phyloP scores from a whole-genome alignment of 2,797 vertebrate species.

The Triplophysa yarkandensis region DNA sequence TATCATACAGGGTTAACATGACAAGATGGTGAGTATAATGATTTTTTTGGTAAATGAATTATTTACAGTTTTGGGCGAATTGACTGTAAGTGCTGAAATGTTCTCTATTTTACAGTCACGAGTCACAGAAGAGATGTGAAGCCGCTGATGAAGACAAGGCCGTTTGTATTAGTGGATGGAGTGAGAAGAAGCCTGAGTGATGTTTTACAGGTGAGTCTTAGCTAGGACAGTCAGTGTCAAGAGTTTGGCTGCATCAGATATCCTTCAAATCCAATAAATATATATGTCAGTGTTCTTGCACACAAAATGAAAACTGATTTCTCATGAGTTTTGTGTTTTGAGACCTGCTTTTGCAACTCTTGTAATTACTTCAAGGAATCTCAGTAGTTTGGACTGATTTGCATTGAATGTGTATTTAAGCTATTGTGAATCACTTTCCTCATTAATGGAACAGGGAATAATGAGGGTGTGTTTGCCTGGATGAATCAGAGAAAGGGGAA shows the following conservation, averaged over 20 bases:
- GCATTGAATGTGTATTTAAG: neutral
- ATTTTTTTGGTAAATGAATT: too few relatives aligned
- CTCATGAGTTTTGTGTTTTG: neutral
- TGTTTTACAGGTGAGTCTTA: conserved; percentile 68
- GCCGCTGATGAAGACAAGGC: conserved; percentile 65
- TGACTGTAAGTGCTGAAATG: conserved; percentile 19
- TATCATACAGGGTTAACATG: too few relatives aligned
- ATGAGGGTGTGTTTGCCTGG: conserved; percentile 12
- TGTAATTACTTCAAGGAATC: neutral
- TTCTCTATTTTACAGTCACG: conserved; percentile 58
- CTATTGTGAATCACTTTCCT: neutral
- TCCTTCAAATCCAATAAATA: neutral
- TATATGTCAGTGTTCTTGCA: neutral
- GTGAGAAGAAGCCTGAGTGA: conserved; percentile 65
- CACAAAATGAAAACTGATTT: neutral
- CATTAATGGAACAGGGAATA: neutral
- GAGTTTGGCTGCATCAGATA: neutral
- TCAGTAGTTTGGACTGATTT: neutral
- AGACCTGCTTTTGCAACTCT: neutral
- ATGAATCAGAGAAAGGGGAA: conserved; percentile 35
- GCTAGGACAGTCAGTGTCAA: neutral
- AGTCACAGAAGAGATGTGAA: conserved; percentile 41
- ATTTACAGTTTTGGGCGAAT: too few relatives aligned
- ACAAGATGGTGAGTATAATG: too few relatives aligned
- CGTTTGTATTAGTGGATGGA: conserved; percentile 71